Conservation (phyloP, 2,888 invertebrate species). For the Synergus itoensis region DNA sequence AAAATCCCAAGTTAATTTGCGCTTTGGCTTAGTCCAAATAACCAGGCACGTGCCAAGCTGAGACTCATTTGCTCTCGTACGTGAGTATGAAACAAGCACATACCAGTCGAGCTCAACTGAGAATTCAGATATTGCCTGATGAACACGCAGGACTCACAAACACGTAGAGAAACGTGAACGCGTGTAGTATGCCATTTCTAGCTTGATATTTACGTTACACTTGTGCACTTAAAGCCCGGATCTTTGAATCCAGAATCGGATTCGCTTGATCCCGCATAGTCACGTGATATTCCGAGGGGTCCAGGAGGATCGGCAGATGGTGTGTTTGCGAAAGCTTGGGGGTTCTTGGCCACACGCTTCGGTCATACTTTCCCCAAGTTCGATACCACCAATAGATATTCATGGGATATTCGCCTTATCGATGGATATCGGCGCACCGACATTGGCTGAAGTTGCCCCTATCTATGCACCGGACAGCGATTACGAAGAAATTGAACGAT, state of each 20-base stretch:
- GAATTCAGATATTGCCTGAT: slow-evolving; percentile 30
- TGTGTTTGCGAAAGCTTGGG: not conserved
- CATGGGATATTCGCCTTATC: slow-evolving; percentile 3
- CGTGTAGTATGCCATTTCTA: slow-evolving; percentile 4
- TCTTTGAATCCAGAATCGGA: slow-evolving; percentile 10
- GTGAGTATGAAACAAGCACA: slow-evolving; percentile 7
- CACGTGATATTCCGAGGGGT: slow-evolving; percentile 2
- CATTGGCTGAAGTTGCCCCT: slow-evolving; percentile 11
- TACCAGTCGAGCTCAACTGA: slow-evolving; percentile 5
- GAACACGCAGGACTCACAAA: slow-evolving; percentile 26
- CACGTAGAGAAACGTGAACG: slow-evolving; percentile 11
- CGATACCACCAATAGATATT: slow-evolving; percentile 33
- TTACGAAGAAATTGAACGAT: slow-evolving; percentile 26
- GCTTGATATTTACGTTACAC: slow-evolving; percentile 25
- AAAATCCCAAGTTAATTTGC: slow-evolving; percentile 33
- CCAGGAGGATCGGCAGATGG: not conserved
- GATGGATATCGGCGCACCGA: slow-evolving; percentile 6
- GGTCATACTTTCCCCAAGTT: slow-evolving; percentile 12
- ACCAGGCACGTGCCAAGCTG: slow-evolving; percentile 38
- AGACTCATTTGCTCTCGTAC: slow-evolving; percentile 35
- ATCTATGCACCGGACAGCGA: slow-evolving; percentile 20
- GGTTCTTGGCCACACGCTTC: not conserved
- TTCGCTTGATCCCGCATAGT: not conserved
- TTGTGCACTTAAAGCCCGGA: slow-evolving; percentile 35
- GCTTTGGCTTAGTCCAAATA: slow-evolving; percentile 35